phyloP scores from a whole-genome alignment of 2,797 vertebrate species.

The Gallinago nigripennis region DNA sequence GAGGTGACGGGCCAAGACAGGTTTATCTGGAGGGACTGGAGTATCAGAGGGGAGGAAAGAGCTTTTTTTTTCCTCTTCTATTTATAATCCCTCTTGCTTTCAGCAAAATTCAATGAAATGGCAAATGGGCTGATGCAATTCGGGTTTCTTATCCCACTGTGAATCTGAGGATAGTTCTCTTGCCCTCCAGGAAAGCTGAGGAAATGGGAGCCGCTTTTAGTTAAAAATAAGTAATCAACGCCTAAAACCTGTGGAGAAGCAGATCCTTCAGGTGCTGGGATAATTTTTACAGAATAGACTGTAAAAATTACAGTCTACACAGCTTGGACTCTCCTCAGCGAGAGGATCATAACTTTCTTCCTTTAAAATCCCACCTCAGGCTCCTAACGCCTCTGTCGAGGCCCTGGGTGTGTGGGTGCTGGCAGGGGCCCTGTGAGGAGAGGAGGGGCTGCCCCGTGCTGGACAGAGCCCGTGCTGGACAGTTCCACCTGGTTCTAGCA shows the following conservation, averaged over 20 bases:
- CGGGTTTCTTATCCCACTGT: background rate
- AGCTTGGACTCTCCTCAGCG: background rate
- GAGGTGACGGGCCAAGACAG: background rate
- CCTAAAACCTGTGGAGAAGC: background rate
- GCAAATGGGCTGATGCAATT: background rate
- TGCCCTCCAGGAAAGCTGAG: background rate
- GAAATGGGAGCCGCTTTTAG: background rate
- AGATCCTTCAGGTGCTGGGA: background rate
- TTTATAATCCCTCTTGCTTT: constrained; percentile 4
- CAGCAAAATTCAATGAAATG: background rate
- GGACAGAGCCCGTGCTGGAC: rapidly evolving
- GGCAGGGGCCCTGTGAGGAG: background rate
- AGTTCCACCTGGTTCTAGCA: background rate
- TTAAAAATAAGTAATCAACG: background rate
- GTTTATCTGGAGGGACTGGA: background rate
- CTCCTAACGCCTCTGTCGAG: background rate
- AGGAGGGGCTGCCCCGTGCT: rapidly evolving
- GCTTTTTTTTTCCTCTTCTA: background rate
- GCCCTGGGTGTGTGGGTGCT: rapidly evolving
- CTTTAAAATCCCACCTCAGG: background rate
- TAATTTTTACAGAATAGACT: background rate
- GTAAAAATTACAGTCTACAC: no score
- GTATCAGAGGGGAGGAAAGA: background rate
- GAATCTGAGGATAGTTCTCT: background rate
- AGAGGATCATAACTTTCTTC: rapidly evolving